phyloP scores from a whole-genome alignment of 1,140 invertebrate species.

The Lordiphosa stackelbergi region DNA sequence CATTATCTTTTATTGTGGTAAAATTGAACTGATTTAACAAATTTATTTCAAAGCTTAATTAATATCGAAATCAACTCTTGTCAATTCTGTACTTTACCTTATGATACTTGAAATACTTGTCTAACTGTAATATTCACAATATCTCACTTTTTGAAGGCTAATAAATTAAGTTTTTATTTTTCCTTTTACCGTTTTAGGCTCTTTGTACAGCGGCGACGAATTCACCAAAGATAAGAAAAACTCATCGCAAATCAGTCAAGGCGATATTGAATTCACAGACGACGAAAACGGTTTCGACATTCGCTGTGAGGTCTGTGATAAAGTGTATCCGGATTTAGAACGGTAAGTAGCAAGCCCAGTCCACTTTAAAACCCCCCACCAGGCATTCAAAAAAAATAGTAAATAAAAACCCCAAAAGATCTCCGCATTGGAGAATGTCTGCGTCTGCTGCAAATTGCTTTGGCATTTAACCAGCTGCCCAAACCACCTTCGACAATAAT shows the following conservation, averaged over 20 bases:
- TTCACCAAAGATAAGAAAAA: conserved; percentile 56
- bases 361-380: conserved; percentile 3
- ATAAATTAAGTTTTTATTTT: not conserved
- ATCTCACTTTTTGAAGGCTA: too few species aligned
- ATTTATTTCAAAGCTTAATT: too few species aligned
- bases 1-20: too few species aligned
- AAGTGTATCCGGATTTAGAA: conserved; percentile 84
- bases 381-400: too few species aligned
- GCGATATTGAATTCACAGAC: conserved; percentile 79
- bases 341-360: conserved; percentile 80
- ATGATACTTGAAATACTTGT: not conserved
- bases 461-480: conserved; percentile 52
- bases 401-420: not conserved
- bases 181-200: conserved; percentile 79
- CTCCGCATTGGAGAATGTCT: conserved; percentile 41
- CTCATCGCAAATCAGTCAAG: conserved; percentile 30
- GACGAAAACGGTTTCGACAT: conserved; percentile 81
- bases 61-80: too few species aligned
- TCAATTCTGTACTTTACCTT: not conserved
- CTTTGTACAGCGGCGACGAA: conserved; percentile 83
- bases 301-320: conserved; percentile 84
- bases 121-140: not conserved
- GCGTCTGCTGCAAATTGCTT: conserved; percentile 52
- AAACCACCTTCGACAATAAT: conserved; percentile 37
- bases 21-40: too few species aligned